Base-by-base conservation (phyloP, 2,113 vertebrate species). In the Leptobrachium ailaonicum region DNA sequence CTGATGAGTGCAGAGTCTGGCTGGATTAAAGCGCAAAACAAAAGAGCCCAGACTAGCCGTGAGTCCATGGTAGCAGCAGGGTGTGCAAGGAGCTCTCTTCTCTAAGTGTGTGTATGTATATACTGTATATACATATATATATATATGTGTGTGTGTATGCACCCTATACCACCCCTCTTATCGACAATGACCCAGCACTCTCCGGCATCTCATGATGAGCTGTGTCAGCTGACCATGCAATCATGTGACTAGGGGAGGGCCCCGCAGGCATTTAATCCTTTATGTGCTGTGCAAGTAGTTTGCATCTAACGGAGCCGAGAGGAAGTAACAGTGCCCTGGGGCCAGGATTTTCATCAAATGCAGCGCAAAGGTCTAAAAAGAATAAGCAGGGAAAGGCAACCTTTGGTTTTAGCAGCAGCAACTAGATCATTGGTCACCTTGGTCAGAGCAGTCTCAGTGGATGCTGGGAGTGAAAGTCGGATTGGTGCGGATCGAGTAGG, bases 121-220 rank as follows among this genome's bases (percentile, higher is more conserved):
- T 32, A 50, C 66, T 68, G 2, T 68, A 9, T 14, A 68, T 13
- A 14, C 14, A 41, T 67, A 47, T 63, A 63, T 70, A 47, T n/a
- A n/a, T n/a, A n/a, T n/a, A n/a, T n/a, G n/a, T n/a, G n/a, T 63
- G 32, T 45, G 11, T 79, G 11, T 77, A 11, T 7, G 12, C 5
- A 40, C 47, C 50, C 43, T 14, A 54, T 54, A 44, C 47, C 63
- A 41, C 47, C 32, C n/a, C 64, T 58, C 4, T 6, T 77, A 42
- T 79, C 64, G 42, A 56, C 76, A 79, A 72, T 79, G 77, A 79
- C 77, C 77, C 69, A 79, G 77, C 77, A 79, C 6, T 79, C 69
- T 79, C 44, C 50, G 2, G 6, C 14, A 70, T 12, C 76, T 47
- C 76, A 71, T 71, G 20, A 32, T 32, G 76, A 71, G 69, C 72